A percentile compares a stretch with the other conserved stretches of the same genome.
Conservation (phyloP, 2,888 invertebrate genomes). For the Ophion slaviceki region DNA sequence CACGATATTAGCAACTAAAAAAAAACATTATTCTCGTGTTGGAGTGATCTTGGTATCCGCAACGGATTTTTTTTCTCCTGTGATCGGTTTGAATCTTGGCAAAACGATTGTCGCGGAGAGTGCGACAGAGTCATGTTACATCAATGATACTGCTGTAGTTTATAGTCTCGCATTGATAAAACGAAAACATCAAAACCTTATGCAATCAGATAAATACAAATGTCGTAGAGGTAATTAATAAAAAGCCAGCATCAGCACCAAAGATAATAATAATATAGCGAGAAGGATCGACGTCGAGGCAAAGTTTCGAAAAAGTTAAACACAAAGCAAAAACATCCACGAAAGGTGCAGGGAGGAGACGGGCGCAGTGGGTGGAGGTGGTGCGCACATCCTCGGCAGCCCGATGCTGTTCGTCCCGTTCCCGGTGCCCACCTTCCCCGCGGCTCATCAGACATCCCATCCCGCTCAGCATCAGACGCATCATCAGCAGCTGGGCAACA, state of each 20-base stretch:
- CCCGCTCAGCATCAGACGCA: slow-evolving; percentile 78
- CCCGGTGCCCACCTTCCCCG: slow-evolving; percentile 83
- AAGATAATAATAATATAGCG: slow-evolving; percentile 25
- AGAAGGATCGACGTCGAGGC: slow-evolving; percentile 58
- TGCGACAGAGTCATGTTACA: slow-evolving; percentile 46
- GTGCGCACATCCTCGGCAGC: slow-evolving; percentile 84
- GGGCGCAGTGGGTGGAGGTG: slow-evolving; percentile 83
- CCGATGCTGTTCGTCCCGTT: slow-evolving; percentile 84
- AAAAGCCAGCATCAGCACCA: slow-evolving; percentile 15
- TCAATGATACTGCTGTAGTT: slow-evolving; percentile 43
- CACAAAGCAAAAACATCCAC: slow-evolving; percentile 63
- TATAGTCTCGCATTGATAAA: slow-evolving; percentile 33
- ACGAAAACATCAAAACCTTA: not conserved
- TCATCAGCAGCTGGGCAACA: slow-evolving; percentile 73
- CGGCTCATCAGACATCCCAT: slow-evolving; percentile 81
- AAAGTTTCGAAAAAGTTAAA: slow-evolving; percentile 63
- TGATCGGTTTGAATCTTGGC: slow-evolving; percentile 17
- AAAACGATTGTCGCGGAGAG: slow-evolving; percentile 28
- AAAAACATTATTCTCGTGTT: slow-evolving; percentile 21
- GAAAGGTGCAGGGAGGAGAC: slow-evolving; percentile 83
- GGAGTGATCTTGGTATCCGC: slow-evolving; percentile 32
- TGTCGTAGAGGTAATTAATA: not conserved
- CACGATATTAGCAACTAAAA: too few relatives aligned
- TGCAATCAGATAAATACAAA: slow-evolving; percentile 43
- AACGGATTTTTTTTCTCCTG: slow-evolving; percentile 10